Evolutionary conservation across 2,113 vertebrate genomes (phyloP), one percentile per base, ranked within the genome.

Genomic region (Engraulis encrasicolus): DNA sequence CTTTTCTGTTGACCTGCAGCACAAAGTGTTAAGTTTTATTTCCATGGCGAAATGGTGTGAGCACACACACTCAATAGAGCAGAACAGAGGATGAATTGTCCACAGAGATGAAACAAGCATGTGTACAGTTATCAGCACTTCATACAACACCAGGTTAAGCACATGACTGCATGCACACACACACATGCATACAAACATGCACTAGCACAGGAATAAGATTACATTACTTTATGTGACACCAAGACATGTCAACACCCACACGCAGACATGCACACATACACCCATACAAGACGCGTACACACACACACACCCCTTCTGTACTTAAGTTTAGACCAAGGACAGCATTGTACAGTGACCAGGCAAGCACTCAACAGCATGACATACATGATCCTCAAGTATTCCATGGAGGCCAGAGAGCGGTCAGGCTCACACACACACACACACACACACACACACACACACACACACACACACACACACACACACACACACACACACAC

Each of bases 401-500:
- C 58, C 58, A 66, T 66, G 58, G 58, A 66, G 58, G 23, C 23
- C 58, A 66, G 23, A 27, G 58, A 66, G n/a, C n/a, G 58, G 58
- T 66, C 58, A 66, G 23, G 40, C 9, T 45, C 40, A 66, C 58
- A 66, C 0, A 92, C 93, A 45, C 84, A 88, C 89, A 3, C 19
- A 31, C 23, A 27, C 23, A 45, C n/a, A 31, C 58, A 66, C n/a
- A 31, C 20, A 61, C 77, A 50, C 19, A 34, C 20, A 61, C 77
- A 50, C 19, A 34, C 20, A 61, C 77, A 50, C 19, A 34, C 20
- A 61, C 77, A 50, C 19, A 34, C 20, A 61, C 77, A 50, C 19
- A 34, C 20, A 61, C 77, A 50, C 19, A 34, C 20, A 61, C 77
- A 50, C 19, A 34, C n/a, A n/a, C n/a, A n/a, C n/a, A n/a, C n/a